Percentiles rank a stretch among this genome's conserved stretches.
These are phyloP conservation scores for Antechinus stuartii DNA, from an alignment of 2,113 vertebrate genomes.

Conservation along the genomic window DNA sequence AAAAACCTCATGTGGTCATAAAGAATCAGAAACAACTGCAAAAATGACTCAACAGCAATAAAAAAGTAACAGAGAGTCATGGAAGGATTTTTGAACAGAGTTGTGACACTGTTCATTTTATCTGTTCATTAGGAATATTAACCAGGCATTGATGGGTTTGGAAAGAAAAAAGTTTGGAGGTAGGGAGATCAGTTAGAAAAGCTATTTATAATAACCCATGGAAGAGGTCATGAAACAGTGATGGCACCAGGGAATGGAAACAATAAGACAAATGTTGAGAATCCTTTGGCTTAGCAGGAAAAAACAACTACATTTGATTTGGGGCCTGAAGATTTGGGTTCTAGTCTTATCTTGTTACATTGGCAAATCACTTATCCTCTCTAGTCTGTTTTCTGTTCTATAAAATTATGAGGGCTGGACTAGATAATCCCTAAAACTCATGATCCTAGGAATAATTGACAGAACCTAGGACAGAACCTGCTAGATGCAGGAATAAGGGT, in stretches of 20 bases:
- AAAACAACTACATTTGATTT: not conserved
- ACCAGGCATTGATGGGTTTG: not conserved
- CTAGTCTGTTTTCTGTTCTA: not conserved
- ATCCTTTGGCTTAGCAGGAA: not conserved
- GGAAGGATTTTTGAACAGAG: not conserved
- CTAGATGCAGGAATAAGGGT: not conserved
- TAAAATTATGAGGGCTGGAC: not conserved
- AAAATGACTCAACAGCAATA: not conserved
- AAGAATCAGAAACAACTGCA: not conserved
- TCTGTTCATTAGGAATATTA: not conserved
- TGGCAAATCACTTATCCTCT: not conserved
- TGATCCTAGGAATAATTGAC: not conserved
- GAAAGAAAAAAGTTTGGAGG: not conserved
- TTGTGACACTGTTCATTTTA: not conserved
- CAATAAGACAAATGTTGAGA: not conserved
- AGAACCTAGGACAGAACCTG: not conserved
- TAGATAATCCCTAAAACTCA: not conserved
- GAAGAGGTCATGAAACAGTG: not conserved
- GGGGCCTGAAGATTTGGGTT: not conserved
- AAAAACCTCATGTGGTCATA: not conserved
- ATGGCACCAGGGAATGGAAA: not conserved
- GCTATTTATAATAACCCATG: not conserved
- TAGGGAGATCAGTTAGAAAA: not conserved
- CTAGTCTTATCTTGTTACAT: not conserved
- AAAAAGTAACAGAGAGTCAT: not conserved